A percentile compares a stretch with the other conserved stretches of the same genome.
Evolutionary conservation across 1,140 invertebrate species (phyloP).

Genomic region (Conopomorpha cramerella): DNA sequence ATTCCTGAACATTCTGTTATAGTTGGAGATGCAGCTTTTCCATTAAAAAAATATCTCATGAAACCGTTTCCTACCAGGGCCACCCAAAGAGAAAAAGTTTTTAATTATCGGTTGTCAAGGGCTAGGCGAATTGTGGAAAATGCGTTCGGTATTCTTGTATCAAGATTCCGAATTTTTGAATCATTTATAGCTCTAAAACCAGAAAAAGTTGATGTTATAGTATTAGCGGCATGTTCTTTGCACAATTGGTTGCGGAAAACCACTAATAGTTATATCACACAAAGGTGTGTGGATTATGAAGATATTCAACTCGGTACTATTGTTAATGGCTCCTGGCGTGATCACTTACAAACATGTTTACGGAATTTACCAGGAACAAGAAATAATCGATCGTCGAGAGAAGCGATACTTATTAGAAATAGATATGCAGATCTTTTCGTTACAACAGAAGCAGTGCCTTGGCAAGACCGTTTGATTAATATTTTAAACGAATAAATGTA

Average conservation of each 20-base stretch:
- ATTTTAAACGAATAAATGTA: slow-evolving; percentile 2
- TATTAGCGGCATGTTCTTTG: slow-evolving; percentile 4
- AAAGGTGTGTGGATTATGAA: slow-evolving; percentile 5
- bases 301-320: slow-evolving; percentile 4
- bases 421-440: slow-evolving; percentile 1
- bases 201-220: slow-evolving; percentile 3
- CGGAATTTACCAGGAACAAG: slow-evolving; percentile 2
- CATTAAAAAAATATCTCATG: slow-evolving; percentile 3
- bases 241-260: slow-evolving; percentile 4
- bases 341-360: slow-evolving; percentile 3
- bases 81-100: slow-evolving; percentile 2
- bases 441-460: slow-evolving; percentile 3
- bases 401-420: slow-evolving; percentile 2
- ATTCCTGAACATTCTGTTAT: slow-evolving; percentile 1
- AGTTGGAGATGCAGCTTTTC: slow-evolving; percentile 4
- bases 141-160: slow-evolving; percentile 4
- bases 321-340: slow-evolving; percentile 1
- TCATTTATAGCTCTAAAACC: slow-evolving; percentile 1
- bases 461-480: slow-evolving; percentile 3
- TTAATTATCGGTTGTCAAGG: slow-evolving; percentile 4
- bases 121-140: slow-evolving; percentile 4
- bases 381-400: slow-evolving; percentile 1
- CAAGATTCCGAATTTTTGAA: slow-evolving; percentile 2
- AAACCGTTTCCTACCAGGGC: slow-evolving; percentile 1
- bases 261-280: slow-evolving; percentile 1